Evolutionary conservation across 37 sponge, comb jelly and placozoan species (phyloP).

Genomic region (Axinella damicornis): DNA sequence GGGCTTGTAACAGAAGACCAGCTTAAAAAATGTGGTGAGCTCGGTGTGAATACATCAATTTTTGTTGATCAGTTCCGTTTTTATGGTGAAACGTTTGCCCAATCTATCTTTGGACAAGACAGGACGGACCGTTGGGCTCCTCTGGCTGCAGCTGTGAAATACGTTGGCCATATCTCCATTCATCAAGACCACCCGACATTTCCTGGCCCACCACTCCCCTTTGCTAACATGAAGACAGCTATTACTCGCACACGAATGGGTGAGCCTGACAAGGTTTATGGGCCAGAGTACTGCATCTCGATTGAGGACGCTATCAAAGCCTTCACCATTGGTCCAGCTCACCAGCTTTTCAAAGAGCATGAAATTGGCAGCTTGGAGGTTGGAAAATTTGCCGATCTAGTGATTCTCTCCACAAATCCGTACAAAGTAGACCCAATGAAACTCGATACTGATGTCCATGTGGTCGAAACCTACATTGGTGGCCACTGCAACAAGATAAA

Average conservation of each 20-base stretch:
- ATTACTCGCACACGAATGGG: constrained; percentile 36
- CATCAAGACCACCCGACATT: constrained; percentile 59
- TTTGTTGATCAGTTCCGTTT: constrained; percentile 54
- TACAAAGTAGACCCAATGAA: constrained; percentile 35
- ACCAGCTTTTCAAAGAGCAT: constrained; percentile 62
- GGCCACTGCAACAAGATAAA: constrained; percentile 25
- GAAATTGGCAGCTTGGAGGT: constrained; percentile 74
- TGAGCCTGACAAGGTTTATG: background rate
- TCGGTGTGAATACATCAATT: constrained; percentile 54
- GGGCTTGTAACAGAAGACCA: constrained; percentile 58
- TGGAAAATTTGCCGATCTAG: constrained; percentile 80
- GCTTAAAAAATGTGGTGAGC: constrained; percentile 12
- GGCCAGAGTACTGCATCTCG: constrained; percentile 23
- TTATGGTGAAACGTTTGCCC: constrained; percentile 50
- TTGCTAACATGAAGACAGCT: constrained; percentile 44
- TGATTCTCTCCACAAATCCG: constrained; percentile 61
- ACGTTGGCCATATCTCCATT: constrained; percentile 20
- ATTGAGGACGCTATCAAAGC: constrained; percentile 70
- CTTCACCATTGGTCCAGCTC: constrained; percentile 68
- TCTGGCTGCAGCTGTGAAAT: constrained; percentile 21
- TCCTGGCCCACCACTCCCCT: constrained; percentile 40
- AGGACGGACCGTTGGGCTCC: constrained; percentile 42
- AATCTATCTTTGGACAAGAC: constrained; percentile 48
- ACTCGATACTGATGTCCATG: constrained; percentile 23
- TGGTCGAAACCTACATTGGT: constrained; percentile 51